Evolutionary conservation across 2,797 vertebrate genomes (phyloP), one percentile per base, ranked within the genome.

Genomic region (Ctenosaura bakeri): DNA sequence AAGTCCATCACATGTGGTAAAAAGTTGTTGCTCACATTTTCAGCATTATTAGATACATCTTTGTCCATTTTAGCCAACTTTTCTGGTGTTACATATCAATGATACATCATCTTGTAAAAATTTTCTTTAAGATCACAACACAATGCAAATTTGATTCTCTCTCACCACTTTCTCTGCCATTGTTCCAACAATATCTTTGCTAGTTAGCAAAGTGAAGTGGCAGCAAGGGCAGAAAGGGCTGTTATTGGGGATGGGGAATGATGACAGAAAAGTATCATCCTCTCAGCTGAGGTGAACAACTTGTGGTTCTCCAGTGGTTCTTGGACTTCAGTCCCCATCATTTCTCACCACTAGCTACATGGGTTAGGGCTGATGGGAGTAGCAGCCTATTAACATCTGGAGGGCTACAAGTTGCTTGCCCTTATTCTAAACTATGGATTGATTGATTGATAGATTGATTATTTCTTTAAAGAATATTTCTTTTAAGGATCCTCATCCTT

Each of bases 401-500:
- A 73, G 29, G 14, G 9, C 71, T 14, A 73, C 29, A 73, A 73
- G n/a, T 74, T 16, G 71, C 13, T 22, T 16, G 24, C 16, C 71
- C 8, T 16, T 77, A 7, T 77, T 46, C 74, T 74, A 74, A 74
- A 38, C 71, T 4, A 22, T 76, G 20, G 18, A 24, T 20, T 9
- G 16, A 6, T 24, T 10, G 52, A 52, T 46, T 3, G 42, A 46
- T 71, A 12, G 69, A 20, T 38, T 83, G 22, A 46, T 16, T n/a
- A 29, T 22, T 42, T 81, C 35, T 71, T 7, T 52, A 66, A 81
- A 59, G 20, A 35, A 38, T 46, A 4, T 83, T 83, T 13, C 9
- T 84, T 13, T 50, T 62, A 62, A 62, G 38, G 32, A 14, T 9
- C 2, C 3, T 0, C 0, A 38, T 1, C 71, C 8, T 0, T 22